These are phyloP conservation scores for Drosophila baimaii DNA, from an alignment of 1,140 invertebrate genomes.

Conservation along the genomic window DNA sequence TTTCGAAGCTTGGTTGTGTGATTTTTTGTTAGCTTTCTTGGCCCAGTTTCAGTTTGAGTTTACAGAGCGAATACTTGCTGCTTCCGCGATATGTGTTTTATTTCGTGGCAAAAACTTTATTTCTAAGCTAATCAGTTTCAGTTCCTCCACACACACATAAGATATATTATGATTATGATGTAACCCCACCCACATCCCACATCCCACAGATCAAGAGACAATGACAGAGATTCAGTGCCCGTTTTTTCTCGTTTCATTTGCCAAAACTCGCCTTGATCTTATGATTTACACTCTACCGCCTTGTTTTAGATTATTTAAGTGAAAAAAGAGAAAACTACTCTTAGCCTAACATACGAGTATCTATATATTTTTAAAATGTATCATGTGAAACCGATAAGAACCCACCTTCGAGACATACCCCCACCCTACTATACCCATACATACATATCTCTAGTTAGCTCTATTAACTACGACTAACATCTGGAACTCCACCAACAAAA, in stretches of 20 bases:
- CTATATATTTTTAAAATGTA: slow-evolving; percentile 42
- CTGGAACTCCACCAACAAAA: slow-evolving; percentile 48
- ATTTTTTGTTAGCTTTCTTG: slow-evolving; percentile 53
- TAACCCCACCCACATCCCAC: neutral
- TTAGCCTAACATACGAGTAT: slow-evolving; percentile 57
- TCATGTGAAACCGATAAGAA: slow-evolving; percentile 49
- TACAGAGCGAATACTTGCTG: slow-evolving; percentile 68
- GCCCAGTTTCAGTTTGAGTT: slow-evolving; percentile 24
- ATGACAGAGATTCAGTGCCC: slow-evolving; percentile 29
- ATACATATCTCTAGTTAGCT: slow-evolving; percentile 48
- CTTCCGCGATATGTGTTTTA: slow-evolving; percentile 69
- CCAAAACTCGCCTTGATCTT: no score
- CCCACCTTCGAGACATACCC: slow-evolving; percentile 26
- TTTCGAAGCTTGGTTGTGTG: slow-evolving; percentile 43
- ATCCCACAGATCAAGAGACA: slow-evolving; percentile 23
- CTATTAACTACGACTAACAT: slow-evolving; percentile 61
- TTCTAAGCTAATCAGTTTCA: slow-evolving; percentile 59
- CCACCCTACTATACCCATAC: slow-evolving; percentile 16
- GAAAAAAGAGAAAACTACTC: slow-evolving; percentile 21
- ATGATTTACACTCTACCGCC: slow-evolving; percentile 59
- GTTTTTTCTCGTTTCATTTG: slow-evolving; percentile 61
- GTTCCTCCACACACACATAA: slow-evolving; percentile 9
- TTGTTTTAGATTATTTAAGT: slow-evolving; percentile 65
- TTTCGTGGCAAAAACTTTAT: slow-evolving; percentile 65
- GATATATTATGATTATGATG: neutral